Conservation (phyloP, 2,888 invertebrate genomes). For the Cryptus viduatorius region DNA sequence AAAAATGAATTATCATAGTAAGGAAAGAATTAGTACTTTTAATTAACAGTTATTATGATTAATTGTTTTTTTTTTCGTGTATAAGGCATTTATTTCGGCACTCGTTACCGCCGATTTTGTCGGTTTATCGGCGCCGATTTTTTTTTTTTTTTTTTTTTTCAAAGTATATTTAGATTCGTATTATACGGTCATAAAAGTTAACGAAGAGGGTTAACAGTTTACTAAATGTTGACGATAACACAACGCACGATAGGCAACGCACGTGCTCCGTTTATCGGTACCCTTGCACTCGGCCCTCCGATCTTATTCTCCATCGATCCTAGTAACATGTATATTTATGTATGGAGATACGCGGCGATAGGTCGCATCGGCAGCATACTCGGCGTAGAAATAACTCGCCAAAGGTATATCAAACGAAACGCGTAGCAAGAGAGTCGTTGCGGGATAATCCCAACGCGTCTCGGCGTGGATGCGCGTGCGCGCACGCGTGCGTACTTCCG, state of each 20-base stretch:
- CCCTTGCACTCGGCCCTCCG: conserved; percentile 32
- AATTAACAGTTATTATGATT: no score
- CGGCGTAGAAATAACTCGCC: conserved; percentile 30
- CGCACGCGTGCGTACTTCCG: conserved; percentile 72
- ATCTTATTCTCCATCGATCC: conserved; percentile 24
- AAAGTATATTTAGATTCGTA: no score
- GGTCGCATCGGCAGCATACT: conserved; percentile 23
- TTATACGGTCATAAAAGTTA: no score
- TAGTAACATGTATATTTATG: conserved; percentile 46
- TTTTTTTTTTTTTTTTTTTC: no score
- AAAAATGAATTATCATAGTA: no score
- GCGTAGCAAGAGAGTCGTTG: conserved; percentile 77
- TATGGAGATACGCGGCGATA: conserved; percentile 45
- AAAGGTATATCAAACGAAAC: conserved; percentile 71
- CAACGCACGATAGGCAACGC: conserved; percentile 25
- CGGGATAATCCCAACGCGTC: conserved; percentile 76
- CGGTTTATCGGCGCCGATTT: no score
- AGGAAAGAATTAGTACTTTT: no score
- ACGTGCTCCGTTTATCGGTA: conserved; percentile 53
- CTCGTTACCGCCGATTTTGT: no score
- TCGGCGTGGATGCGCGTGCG: conserved; percentile 71
- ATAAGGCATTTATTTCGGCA: no score
- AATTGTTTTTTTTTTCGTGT: no score
- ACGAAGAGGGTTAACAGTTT: no score
- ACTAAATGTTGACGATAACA: conserved; percentile 19